phyloP scores from a whole-genome alignment of 2,797 vertebrate genomes.

The Siniperca scherzeri region DNA sequence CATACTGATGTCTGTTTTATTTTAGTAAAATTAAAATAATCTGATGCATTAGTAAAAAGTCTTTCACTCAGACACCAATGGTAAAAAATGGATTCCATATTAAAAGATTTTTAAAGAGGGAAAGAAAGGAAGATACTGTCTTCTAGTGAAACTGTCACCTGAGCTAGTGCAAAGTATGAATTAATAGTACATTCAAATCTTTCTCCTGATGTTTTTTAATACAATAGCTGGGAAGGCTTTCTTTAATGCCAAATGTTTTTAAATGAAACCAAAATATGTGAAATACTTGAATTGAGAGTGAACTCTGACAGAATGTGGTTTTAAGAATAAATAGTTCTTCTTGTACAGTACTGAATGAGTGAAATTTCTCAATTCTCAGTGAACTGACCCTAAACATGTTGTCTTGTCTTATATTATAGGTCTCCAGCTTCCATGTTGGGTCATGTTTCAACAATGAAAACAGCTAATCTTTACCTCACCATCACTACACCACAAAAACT shows the following conservation, averaged over 20 bases:
- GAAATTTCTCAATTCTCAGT: slow-evolving; percentile 34
- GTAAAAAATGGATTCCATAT: not conserved
- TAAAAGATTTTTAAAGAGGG: not conserved
- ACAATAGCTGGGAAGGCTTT: not conserved
- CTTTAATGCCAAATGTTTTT: not conserved
- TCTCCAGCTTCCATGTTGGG: slow-evolving; percentile 55
- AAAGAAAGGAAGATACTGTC: not conserved
- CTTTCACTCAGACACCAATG: not conserved
- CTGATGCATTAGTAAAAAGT: not conserved
- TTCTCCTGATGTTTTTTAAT: not conserved
- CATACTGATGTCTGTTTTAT: not conserved
- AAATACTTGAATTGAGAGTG: not conserved
- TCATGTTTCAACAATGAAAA: slow-evolving; percentile 72
- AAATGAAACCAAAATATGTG: slow-evolving; percentile 2
- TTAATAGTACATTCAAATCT: not conserved
- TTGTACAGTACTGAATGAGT: slow-evolving; percentile 12
- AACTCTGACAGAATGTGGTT: slow-evolving; percentile 25
- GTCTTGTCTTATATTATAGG: slow-evolving; percentile 48
- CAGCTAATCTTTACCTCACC: slow-evolving; percentile 66
- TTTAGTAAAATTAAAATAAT: not conserved
- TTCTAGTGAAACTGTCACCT: not conserved
- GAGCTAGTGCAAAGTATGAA: not conserved
- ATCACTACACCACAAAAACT: slow-evolving; percentile 61
- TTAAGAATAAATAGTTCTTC: slow-evolving; percentile 33
- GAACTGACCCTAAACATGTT: slow-evolving; percentile 52